Evolutionary conservation across 2,113 vertebrate genomes (phyloP).

Genomic region (Edolisoma coerulescens): DNA sequence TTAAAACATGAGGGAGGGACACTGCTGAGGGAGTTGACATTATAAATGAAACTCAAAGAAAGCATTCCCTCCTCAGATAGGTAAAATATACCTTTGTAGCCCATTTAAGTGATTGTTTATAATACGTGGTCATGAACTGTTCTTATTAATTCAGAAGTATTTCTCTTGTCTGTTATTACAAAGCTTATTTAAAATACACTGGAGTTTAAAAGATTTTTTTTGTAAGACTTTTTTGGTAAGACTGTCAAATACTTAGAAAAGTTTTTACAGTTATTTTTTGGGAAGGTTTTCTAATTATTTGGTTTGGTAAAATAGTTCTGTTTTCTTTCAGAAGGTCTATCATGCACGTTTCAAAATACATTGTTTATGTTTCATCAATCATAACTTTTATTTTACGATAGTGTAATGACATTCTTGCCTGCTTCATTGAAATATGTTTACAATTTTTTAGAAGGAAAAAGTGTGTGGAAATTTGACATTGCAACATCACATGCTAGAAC

Average conservation of each 20-base stretch:
- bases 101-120: neutral
- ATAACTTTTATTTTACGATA: neutral
- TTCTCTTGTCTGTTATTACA: neutral
- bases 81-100: neutral
- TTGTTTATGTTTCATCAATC: neutral
- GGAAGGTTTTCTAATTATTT: neutral
- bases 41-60: neutral
- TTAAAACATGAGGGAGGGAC: neutral
- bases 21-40: neutral
- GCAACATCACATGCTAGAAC: constrained; percentile 98
- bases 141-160: neutral
- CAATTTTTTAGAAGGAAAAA: constrained; percentile 83
- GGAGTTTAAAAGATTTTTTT: neutral
- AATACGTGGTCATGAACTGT: neutral
- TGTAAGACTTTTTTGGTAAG: neutral
- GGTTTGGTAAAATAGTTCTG: neutral
- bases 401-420: neutral
- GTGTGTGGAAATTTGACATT: constrained; percentile 87
- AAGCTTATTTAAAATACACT: neutral
- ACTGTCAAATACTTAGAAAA: neutral
- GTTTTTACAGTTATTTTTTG: neutral
- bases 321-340: neutral
- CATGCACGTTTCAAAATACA: neutral
- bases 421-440: constrained; percentile 41
- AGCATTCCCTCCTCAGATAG: neutral